phyloP scores from a whole-genome alignment of 2,888 invertebrate species.

The Chrysodeixis includens region DNA sequence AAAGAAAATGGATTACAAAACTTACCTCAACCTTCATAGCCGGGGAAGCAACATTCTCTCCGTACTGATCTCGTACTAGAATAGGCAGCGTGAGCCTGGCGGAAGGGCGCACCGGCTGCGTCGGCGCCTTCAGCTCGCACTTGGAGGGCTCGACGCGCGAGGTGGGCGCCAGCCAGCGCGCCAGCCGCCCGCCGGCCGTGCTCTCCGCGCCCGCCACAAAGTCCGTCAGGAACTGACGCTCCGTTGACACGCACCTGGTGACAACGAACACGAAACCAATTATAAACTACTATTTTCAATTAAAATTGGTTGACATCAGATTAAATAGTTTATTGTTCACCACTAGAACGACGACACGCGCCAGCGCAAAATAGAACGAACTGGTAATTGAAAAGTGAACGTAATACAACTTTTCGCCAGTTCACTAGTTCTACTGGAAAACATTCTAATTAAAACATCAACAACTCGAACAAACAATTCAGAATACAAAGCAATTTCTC shows the following conservation, averaged over 20 bases:
- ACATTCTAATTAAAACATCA: conserved; percentile 7
- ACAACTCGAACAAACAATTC: background rate
- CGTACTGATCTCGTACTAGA: conserved; percentile 97
- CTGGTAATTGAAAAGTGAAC: conserved; percentile 8
- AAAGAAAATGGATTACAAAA: too few species aligned
- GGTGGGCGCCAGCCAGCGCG: conserved; percentile 98
- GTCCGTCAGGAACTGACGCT: conserved; percentile 97
- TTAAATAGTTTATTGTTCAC: background rate
- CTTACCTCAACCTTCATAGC: conserved; percentile 93
- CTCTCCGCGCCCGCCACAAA: conserved; percentile 96
- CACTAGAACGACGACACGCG: background rate
- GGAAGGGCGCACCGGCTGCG: conserved; percentile 91
- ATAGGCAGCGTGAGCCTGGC: conserved; percentile 90
- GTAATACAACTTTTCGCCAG: background rate
- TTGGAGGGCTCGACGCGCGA: conserved; percentile 96
- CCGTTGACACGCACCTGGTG: conserved; percentile 95
- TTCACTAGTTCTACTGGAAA: background rate
- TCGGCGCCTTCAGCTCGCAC: conserved; percentile 94
- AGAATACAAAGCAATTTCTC: background rate
- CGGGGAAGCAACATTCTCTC: conserved; percentile 95
- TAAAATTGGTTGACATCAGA: background rate
- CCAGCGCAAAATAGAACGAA: background rate
- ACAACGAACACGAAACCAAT: conserved; percentile 59
- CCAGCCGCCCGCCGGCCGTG: conserved; percentile 96
- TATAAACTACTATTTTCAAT: too few species aligned